Conservation (phyloP, 2,888 invertebrate genomes). For the Phania funesta region DNA sequence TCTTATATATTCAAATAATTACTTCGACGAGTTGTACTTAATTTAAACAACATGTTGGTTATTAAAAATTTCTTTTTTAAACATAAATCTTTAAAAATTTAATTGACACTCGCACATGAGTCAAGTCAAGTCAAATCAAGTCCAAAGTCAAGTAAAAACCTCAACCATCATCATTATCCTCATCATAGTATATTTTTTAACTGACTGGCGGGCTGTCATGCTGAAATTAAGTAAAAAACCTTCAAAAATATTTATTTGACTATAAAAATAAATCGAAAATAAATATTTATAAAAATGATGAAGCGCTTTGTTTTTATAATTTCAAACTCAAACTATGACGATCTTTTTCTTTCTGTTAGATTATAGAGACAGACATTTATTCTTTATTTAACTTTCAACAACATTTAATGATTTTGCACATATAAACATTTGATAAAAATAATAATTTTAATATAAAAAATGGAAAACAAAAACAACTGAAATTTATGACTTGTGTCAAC, state of each 20-base stretch:
- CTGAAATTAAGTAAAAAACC: constrained; percentile 45
- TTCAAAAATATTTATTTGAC: constrained; percentile 35
- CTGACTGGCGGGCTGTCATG: constrained; percentile 45
- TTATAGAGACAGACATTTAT: not conserved
- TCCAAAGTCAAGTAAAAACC: not conserved
- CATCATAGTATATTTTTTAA: too few relatives aligned
- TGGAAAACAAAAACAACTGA: not conserved
- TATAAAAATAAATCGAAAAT: constrained; percentile 1
- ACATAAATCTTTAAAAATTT: constrained; percentile 4
- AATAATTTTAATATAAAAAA: too few relatives aligned
- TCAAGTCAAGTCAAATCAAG: constrained; percentile 3
- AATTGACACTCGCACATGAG: constrained; percentile 37
- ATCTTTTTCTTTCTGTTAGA: not conserved
- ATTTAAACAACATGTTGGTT: not conserved
- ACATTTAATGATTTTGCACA: constrained; percentile 33
- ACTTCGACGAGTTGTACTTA: too few relatives aligned
- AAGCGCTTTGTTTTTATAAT: not conserved
- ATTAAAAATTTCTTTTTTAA: not conserved
- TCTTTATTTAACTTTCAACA: not conserved
- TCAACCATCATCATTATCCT: not conserved
- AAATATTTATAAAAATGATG: constrained; percentile 22
- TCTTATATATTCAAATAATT: too few relatives aligned
- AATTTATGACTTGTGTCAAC: constrained; percentile 34
- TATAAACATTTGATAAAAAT: too few relatives aligned
- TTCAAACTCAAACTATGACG: not conserved